Evolutionary conservation across 2,113 vertebrate genomes (phyloP).

Genomic region (Austrofundulus limnaeus): DNA sequence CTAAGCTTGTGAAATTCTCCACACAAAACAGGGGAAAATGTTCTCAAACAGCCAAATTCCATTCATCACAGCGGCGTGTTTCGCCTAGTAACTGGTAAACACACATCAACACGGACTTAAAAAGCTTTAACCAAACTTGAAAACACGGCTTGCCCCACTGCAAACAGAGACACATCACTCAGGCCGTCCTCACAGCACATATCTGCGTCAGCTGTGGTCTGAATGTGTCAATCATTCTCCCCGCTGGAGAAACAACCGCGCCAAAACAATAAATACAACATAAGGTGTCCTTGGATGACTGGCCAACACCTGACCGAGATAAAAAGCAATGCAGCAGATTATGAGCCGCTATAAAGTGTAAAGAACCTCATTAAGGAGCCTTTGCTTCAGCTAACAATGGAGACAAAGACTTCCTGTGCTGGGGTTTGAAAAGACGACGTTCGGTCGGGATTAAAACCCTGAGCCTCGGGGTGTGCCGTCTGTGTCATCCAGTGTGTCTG

Average conservation of each 20-base stretch:
- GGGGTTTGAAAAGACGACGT: slow-evolving; percentile 13
- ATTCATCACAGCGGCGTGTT: slow-evolving; percentile 51
- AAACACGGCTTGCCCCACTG: slow-evolving; percentile 20
- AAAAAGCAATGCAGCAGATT: slow-evolving; percentile 41
- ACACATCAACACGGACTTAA: slow-evolving; percentile 68
- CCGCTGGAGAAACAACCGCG: slow-evolving; percentile 2
- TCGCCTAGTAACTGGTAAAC: slow-evolving; percentile 77
- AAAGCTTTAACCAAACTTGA: slow-evolving; percentile 43
- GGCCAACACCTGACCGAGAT: slow-evolving; percentile 29
- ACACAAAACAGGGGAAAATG: slow-evolving; percentile 55
- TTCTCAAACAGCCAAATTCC: slow-evolving; percentile 67
- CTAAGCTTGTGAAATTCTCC: slow-evolving; percentile 53
- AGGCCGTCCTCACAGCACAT: slow-evolving; percentile 11
- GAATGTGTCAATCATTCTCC: slow-evolving; percentile 19
- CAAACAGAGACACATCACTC: slow-evolving; percentile 17
- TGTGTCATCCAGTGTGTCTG: not conserved
- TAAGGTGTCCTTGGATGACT: slow-evolving; percentile 10
- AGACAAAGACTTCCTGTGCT: slow-evolving; percentile 23
- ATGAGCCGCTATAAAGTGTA: slow-evolving; percentile 45
- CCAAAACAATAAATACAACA: slow-evolving; percentile 5
- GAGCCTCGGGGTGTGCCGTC: not conserved
- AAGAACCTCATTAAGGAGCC: slow-evolving; percentile 27
- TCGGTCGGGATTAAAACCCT: slow-evolving; percentile 15
- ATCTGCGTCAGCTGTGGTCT: slow-evolving; percentile 1
- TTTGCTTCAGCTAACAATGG: slow-evolving; percentile 36